phyloP scores from a whole-genome alignment of 2,113 vertebrate species.

The Brienomyrus brachyistius region DNA sequence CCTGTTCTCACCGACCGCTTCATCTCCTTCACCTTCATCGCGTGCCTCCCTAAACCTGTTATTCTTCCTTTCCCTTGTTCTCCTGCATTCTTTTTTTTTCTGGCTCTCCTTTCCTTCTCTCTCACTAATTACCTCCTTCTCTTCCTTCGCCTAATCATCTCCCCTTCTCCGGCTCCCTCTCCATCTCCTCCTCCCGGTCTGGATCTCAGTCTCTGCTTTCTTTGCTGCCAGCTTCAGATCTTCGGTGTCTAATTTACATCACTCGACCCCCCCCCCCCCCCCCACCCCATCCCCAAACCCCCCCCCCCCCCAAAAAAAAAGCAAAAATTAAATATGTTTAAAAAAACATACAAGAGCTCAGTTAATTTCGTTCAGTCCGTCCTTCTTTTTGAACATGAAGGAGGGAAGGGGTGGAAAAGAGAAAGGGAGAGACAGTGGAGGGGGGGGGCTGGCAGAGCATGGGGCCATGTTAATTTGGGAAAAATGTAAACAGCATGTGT shows the following conservation, averaged over 20 bases:
- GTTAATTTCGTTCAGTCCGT: conserved; percentile 28
- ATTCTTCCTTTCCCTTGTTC: conserved; percentile 22
- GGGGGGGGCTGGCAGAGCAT: conserved; percentile 56
- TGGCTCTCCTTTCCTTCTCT: conserved; percentile 15
- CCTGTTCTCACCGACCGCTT: conserved; percentile 2
- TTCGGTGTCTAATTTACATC: conserved; percentile 1
- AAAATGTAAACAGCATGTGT: conserved; percentile 81
- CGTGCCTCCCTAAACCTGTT: conserved; percentile 22
- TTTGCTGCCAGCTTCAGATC: conserved; percentile 7
- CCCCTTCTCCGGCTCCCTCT: conserved; percentile 35
- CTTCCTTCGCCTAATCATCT: conserved; percentile 59
- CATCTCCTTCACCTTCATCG: conserved; percentile 34
- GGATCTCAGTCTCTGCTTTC: not conserved
- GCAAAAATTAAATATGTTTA: conserved; percentile 14
- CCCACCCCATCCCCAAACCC: no score
- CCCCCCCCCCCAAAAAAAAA: no score
- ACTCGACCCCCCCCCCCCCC: no score
- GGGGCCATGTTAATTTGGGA: conserved; percentile 77
- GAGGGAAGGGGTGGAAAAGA: conserved; percentile 42
- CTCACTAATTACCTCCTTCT: conserved; percentile 50
- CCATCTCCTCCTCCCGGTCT: conserved; percentile 25
- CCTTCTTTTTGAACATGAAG: conserved; percentile 28
- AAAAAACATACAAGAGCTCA: conserved; percentile 14
- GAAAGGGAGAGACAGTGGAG: conserved; percentile 34
- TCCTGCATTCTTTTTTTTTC: conserved; percentile 14